Evolutionary conservation across 2,113 vertebrate species (phyloP), one percentile per base, ranked within the genome.

Genomic region (Paradoxurus hermaphroditus): DNA sequence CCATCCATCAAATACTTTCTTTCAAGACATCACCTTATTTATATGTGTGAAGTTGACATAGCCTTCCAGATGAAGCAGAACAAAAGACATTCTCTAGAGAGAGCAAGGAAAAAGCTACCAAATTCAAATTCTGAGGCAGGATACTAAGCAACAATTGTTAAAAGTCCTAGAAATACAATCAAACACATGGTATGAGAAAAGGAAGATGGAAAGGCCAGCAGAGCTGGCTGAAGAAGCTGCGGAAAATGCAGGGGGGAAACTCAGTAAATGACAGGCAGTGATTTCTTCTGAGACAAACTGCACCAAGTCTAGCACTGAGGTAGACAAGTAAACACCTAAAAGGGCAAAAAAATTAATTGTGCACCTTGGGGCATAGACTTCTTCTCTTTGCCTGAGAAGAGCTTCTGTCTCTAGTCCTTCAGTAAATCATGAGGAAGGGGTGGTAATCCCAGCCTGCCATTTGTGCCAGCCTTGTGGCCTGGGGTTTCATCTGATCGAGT

Each of bases 1-100:
- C 46, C n/a, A 39, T 82, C 94, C 75, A 98, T 91, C 88, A 91
- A 70, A 93, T 67, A 19, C 39, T 96, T 93, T 88, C 62, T 79
- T 94, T 88, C 4, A 51, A 79, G 79, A 90, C 59, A 36, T 36
- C 53, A 91, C 83, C 13, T 78, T 96, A 63, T 72, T 92, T 59
- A 81, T 31, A 68, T 5, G 14, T 21, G 91, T 41, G 63, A 84
- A 97, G 90, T 44, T 44, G 63, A 86, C 70, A 82, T 36, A 44
- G 25, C 68, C 78, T 94, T 94, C 31, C 44, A 88, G 83, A 84
- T 77, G 44, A 83, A 86, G 25, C 27, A 67, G 94, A 97, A 94
- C 46, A 82, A 92, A 95, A 96, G 53, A 96, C 51, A 90, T 19
- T 87, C 44, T 90, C 65, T 84, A 87, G 93, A 92, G 49, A 39